Base-by-base conservation (phyloP, 2,113 vertebrate genomes). In the Eretmochelys imbricata region DNA sequence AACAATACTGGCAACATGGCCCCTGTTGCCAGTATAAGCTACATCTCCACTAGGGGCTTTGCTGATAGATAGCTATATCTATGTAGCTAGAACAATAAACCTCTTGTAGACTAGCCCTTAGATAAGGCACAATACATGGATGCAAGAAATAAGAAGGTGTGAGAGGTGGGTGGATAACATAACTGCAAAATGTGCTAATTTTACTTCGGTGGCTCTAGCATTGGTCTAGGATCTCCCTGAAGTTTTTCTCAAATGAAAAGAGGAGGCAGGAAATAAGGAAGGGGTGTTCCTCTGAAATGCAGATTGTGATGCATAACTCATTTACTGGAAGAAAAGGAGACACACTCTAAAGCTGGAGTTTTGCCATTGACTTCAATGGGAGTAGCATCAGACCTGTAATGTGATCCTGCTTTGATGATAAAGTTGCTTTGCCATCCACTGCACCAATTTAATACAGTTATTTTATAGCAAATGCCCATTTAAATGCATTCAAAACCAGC, bases 401-500 rank as follows among this genome's bases (percentile, higher is more conserved):
- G 12, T 12, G 1, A 1, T 5, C 24, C 49, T 14, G 16, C 38
- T 25, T 65, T 17, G 42, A 35, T 1, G 0, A 0, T 76, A 51
- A 42, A 76, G 8, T 48, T 17, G 80, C 78, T 89, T 13, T 51
- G 57, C 16, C 48, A 42, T 1, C 0, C 8, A 42, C 11, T 6
- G 87, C 48, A 35, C 50, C n/a, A 46, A 16, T 46, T 49, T 38
- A 87, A 7, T 5, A 75, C 12, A 29, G 35, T 31, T 55, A 10
- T 29, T 82, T 85, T 48, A 55, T 14, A 80, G 50, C 80, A 46
- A 4, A 5, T 0, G 0, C 57, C 19, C 25, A 50, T 48, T 20
- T n/a, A 10, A 78, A 14, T 17, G 72, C 86, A 2, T 17, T 49
- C 3, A 0, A 84, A 4, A 48, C 2, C 1, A 2, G 0, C 3